Conservation (phyloP, 2,797 vertebrate genomes). For the Natrix natrix region DNA sequence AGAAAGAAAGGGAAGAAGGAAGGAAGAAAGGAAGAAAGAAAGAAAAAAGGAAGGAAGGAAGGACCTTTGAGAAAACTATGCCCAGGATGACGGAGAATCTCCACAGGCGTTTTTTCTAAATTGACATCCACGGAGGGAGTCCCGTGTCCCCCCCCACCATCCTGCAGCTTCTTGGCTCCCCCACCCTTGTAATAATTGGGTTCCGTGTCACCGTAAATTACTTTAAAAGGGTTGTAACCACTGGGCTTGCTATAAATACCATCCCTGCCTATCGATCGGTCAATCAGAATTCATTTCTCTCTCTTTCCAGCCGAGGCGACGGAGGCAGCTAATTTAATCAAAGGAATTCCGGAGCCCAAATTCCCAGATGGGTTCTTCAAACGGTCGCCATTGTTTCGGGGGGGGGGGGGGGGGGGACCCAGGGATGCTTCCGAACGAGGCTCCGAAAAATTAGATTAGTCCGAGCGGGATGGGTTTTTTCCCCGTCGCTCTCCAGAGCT, state of each 20-base stretch:
- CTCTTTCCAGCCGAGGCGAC: conserved; percentile 54
- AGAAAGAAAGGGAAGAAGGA: no score
- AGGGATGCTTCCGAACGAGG: conserved; percentile 37
- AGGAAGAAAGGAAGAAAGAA: no score
- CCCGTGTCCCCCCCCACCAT: background rate
- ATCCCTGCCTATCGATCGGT: conserved; percentile 72
- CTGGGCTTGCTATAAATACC: conserved; percentile 63
- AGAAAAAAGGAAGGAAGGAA: background rate
- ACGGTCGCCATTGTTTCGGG: conserved; percentile 60
- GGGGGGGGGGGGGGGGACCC: conserved; percentile 56
- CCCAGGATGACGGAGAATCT: background rate
- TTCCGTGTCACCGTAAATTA: conserved; percentile 63
- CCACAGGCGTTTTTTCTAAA: background rate
- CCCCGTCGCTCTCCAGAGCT: conserved; percentile 66
- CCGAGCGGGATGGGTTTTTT: conserved; percentile 12
- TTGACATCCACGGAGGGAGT: background rate
- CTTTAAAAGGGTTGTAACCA: conserved; percentile 63
- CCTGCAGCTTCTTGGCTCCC: background rate
- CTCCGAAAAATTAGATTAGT: conserved; percentile 68
- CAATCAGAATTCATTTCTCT: conserved; percentile 49
- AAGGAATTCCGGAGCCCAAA: conserved; percentile 60
- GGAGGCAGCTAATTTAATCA: conserved; percentile 72
- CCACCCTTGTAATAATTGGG: conserved; percentile 36
- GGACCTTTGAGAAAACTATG: background rate
- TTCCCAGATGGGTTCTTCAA: conserved; percentile 58